phyloP scores from a whole-genome alignment of 2,888 invertebrate species.

The Melinaea menophilus region DNA sequence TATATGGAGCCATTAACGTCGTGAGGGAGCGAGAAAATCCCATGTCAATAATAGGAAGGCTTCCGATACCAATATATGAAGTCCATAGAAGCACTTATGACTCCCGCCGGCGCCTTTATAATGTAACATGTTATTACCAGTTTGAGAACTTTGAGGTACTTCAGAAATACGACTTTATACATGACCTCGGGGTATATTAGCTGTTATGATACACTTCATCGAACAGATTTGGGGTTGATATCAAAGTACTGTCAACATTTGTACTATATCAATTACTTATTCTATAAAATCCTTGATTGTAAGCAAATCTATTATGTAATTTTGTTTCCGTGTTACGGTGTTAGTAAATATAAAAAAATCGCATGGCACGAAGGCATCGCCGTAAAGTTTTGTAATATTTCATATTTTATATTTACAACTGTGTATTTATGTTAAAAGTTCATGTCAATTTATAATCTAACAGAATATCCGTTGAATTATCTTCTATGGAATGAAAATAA shows the following conservation, averaged over 20 bases:
- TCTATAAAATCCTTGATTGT: no score
- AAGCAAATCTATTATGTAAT: no score
- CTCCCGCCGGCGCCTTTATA: conserved; percentile 34
- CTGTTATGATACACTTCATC: conserved; percentile 4
- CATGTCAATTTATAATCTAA: conserved; percentile 10
- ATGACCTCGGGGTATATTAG: conserved; percentile 7
- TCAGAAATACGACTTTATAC: conserved; percentile 17
- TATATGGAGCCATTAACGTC: conserved; percentile 13
- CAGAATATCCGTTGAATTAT: neutral
- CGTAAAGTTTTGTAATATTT: conserved; percentile 26
- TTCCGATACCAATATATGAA: conserved; percentile 30
- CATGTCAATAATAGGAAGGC: conserved; percentile 33
- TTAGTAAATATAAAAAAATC: conserved; percentile 23
- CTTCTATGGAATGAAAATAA: neutral
- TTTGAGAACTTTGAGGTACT: conserved; percentile 22
- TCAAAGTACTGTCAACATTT: no score
- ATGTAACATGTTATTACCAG: conserved; percentile 30
- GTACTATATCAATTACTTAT: no score
- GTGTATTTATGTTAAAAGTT: conserved; percentile 15
- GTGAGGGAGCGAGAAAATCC: conserved; percentile 23
- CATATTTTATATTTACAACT: conserved; percentile 25
- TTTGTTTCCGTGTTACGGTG: no score
- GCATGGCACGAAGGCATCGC: conserved; percentile 24
- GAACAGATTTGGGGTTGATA: no score
- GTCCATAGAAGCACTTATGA: conserved; percentile 26